These are phyloP conservation scores for Ceratosolen fusciceps DNA, from an alignment of 1,140 invertebrate species.

Conservation along the genomic window DNA sequence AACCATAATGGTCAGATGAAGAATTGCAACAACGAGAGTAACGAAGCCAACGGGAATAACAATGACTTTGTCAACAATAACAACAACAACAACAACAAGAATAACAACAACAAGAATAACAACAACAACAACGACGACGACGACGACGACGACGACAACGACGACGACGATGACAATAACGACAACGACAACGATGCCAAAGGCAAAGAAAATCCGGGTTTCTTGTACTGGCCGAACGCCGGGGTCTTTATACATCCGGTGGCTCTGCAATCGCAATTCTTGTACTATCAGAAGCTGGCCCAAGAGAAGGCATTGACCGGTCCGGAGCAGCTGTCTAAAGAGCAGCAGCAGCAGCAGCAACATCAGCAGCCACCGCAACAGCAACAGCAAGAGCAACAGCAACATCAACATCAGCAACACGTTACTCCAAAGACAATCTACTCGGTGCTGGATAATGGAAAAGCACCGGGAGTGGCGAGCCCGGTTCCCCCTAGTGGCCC, in stretches of 20 bases:
- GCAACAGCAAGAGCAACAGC: constrained; percentile 60
- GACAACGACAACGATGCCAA: constrained; percentile 53
- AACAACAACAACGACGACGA: too few species aligned
- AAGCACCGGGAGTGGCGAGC: constrained; percentile 48
- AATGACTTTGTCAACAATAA: constrained; percentile 42
- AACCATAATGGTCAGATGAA: constrained; percentile 48
- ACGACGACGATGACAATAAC: constrained; percentile 33
- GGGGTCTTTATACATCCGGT: constrained; percentile 81
- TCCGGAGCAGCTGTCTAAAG: constrained; percentile 54
- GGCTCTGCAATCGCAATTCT: constrained; percentile 78
- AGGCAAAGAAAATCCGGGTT: constrained; percentile 60
- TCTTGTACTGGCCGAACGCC: constrained; percentile 80
- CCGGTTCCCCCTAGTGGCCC: neutral
- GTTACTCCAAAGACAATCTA: constrained; percentile 64
- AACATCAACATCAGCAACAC: too few species aligned
- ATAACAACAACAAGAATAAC: constrained; percentile 57
- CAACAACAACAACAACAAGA: constrained; percentile 50
- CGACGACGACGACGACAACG: constrained; percentile 48
- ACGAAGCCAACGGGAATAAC: constrained; percentile 50
- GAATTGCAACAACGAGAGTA: constrained; percentile 48
- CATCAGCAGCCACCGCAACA: too few species aligned
- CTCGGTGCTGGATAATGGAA: constrained; percentile 61
- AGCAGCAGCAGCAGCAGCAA: constrained; percentile 62
- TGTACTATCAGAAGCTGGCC: constrained; percentile 82
- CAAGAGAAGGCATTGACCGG: constrained; percentile 61